Base-by-base conservation (phyloP, 2,888 invertebrate genomes). In the Magallana nippona region DNA sequence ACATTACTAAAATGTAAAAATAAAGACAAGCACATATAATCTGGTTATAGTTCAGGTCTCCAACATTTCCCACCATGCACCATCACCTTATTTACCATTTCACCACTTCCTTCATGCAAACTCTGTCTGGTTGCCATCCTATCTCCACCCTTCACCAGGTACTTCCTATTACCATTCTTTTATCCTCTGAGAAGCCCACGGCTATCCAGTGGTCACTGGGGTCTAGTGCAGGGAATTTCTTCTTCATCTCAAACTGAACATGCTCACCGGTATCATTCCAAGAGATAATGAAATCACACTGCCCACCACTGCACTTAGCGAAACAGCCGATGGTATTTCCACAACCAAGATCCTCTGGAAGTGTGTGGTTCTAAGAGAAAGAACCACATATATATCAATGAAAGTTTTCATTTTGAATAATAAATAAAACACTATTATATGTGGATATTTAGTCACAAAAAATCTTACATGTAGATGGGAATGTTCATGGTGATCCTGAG, bases 101-200 rank as follows among this genome's bases (percentile, higher is more conserved):
- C 19, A 80, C 62, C 44, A 60, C 44, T 32, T 71, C 15, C 71
- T 27, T 71, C 71, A 71, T 71, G 71, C 71, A 71, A 15, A 27
- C 71, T 11, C 71, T 32, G 32, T 71, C 27, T 27, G 15, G 15
- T 71, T 71, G 32, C 13, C 11, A 15, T 15, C 2, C 13, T 71
- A 22, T 11, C 11, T 15, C 22, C 58, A 57, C 57, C 27, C 15
- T 56, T 17, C 57, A 56, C 79, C 79, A 15, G n/a, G 27, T 19
- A n/a, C 55, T 82, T 13, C 57, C 27, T 17, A 22, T 85, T 82
- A 93, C 93, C 93, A 93, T 93, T 84, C 90, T 89, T 71, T 87
- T 87, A 82, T 94, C 93, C 13, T 90, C 86, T 1, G 93, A 93
- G 87, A 94, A 92, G 1, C 91, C 93, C 13, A 93, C 86, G 3